These are phyloP conservation scores for Mesembrinibis cayennensis DNA, from an alignment of 2,113 vertebrate genomes.

Conservation along the genomic window DNA sequence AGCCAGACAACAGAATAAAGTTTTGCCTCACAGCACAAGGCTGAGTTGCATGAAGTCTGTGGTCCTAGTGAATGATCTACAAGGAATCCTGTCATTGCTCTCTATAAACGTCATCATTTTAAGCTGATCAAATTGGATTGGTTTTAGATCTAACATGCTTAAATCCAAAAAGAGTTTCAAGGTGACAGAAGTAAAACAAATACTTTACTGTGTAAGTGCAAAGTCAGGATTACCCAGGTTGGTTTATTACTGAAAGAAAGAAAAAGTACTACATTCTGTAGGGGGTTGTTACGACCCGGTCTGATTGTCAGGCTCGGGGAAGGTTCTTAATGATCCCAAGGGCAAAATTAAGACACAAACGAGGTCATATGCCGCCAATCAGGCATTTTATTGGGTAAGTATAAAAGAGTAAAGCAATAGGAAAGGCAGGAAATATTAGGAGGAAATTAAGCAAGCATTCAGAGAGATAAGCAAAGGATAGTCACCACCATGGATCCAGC, in stretches of 20 bases:
- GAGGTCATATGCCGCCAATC: too few relatives aligned
- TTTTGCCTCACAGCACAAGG: background rate
- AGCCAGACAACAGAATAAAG: background rate
- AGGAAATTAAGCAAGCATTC: too few relatives aligned
- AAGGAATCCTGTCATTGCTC: background rate
- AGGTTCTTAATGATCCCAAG: too few relatives aligned
- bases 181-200: background rate
- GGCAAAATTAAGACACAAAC: too few relatives aligned
- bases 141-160: background rate
- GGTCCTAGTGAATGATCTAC: background rate
- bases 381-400: too few relatives aligned
- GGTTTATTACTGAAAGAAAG: background rate
- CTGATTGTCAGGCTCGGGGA: too few relatives aligned
- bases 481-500: too few relatives aligned
- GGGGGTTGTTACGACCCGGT: too few relatives aligned
- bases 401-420: too few relatives aligned
- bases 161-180: background rate
- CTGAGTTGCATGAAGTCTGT: background rate
- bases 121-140: background rate
- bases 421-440: too few relatives aligned
- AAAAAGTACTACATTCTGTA: accelerated
- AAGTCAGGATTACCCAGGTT: background rate
- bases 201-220: background rate
- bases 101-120: background rate
- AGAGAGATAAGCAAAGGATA: too few relatives aligned